A percentile compares a stretch with the other conserved stretches of the same genome.
Conservation (phyloP, 1,140 invertebrate species). For the Bombus ignitus region DNA sequence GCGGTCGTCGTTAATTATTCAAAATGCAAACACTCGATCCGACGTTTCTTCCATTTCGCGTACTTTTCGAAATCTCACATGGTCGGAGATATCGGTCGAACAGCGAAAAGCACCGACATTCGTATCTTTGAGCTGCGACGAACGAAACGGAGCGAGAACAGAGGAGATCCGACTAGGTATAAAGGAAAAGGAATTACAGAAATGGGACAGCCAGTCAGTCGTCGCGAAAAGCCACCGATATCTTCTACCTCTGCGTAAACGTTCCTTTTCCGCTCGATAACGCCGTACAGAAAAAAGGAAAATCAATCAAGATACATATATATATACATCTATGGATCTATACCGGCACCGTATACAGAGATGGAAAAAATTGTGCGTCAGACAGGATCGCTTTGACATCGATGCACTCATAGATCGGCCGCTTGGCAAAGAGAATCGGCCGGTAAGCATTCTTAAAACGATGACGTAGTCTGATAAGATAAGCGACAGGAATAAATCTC, state of each 20-base stretch:
- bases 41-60: no score
- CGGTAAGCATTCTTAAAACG: slow-evolving; percentile 49
- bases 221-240: slow-evolving; percentile 3
- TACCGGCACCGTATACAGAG: accelerated
- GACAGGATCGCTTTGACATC: background rate
- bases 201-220: background rate
- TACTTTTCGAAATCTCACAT: no score
- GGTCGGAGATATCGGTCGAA: background rate
- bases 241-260: background rate
- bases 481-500: slow-evolving; percentile 53
- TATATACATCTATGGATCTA: no score
- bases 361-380: background rate
- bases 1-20: background rate
- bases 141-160: background rate
- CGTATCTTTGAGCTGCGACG: background rate
- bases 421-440: slow-evolving; percentile 22
- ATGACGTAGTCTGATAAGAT: slow-evolving; percentile 61
- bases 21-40: background rate
- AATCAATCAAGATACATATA: background rate
- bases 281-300: background rate
- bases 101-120: background rate
- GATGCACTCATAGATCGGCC: slow-evolving; percentile 23
- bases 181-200: background rate
- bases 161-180: background rate
- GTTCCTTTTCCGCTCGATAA: background rate